Conservation (phyloP, 2,113 vertebrate species). For the Orcinus orca region DNA sequence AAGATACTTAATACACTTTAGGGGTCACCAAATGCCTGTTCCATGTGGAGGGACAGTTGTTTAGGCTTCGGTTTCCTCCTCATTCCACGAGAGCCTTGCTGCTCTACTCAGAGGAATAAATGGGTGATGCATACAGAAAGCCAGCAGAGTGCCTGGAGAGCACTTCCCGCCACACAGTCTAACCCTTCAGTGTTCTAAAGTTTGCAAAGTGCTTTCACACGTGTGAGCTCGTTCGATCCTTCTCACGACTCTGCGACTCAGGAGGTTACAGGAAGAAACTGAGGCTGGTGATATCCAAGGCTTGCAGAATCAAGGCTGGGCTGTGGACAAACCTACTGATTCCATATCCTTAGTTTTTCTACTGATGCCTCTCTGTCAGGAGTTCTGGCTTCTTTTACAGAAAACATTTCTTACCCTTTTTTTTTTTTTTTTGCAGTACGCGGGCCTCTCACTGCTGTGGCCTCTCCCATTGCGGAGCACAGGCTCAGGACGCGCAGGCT, state of each 20-base stretch:
- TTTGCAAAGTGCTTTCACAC: neutral
- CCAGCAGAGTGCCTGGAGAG: rapidly evolving
- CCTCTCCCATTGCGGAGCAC: too few relatives aligned
- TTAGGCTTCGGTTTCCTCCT: neutral
- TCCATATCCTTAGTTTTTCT: neutral
- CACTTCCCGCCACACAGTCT: neutral
- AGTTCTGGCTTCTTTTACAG: neutral
- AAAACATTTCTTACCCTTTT: neutral
- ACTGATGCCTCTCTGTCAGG: neutral
- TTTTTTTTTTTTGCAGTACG: too few relatives aligned
- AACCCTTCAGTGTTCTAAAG: neutral
- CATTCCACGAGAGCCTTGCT: neutral
- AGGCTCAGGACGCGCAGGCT: too few relatives aligned
- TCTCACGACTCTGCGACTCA: neutral
- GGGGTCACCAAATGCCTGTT: neutral
- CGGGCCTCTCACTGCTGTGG: too few relatives aligned
- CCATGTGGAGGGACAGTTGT: rapidly evolving
- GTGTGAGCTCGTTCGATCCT: neutral
- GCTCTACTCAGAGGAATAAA: neutral
- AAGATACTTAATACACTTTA: neutral
- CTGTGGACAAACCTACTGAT: neutral
- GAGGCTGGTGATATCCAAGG: neutral
- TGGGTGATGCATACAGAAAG: rapidly evolving
- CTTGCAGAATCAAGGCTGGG: neutral
- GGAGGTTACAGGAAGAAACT: neutral